Evolutionary conservation across 30 jellyfish, hydroid and myxozoan species (phyloP), one percentile per base, ranked within the genome.

Genomic region (Aurelia aurita): DNA sequence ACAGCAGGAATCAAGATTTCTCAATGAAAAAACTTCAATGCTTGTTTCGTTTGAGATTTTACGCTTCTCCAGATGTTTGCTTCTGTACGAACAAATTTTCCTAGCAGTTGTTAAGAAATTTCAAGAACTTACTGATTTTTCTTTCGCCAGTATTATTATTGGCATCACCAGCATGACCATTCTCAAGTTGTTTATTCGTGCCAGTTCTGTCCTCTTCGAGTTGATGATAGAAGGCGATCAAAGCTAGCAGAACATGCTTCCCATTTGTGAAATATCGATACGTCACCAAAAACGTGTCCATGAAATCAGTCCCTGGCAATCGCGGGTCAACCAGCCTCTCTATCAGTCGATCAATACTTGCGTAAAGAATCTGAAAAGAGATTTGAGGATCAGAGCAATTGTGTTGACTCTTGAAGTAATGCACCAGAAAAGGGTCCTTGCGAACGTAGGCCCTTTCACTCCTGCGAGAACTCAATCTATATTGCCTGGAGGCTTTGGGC

Each of bases 271-370:
- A 93, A 46, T 87, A 82, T 27, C 98, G 86, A 60, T 93, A 93
- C 49, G 98, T 93, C 59, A 93, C 82, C 34, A 93, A 60, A 75
- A 93, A 93, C 57, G 98, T 93, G 49, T 93, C 98, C 96, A 90
- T 93, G 45, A 77, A 93, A 35, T 93, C 98, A 28, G 96, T 85
- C n/a, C 97, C 98, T 10, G 98, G 98, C 11, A 93, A 78, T 16
- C 98, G 87, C 11, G 98, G 98, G 61, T 93, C 98, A n/a, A 85
- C 90, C 58, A 93, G 83, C 58, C 98, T 66, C 55, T 93, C 98
- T 13, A 93, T 74, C 86, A 93, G 88, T 31, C 98, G 87, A 45
- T 87, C 96, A 11, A 93, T 89, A 72, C 98, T 93, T 46, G 97
- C 98, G 44, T 76, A 85, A 79, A 74, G 85, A 73, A 93, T 93